phyloP scores from a whole-genome alignment of 2,113 vertebrate genomes.

The Fregetta grallaria region DNA sequence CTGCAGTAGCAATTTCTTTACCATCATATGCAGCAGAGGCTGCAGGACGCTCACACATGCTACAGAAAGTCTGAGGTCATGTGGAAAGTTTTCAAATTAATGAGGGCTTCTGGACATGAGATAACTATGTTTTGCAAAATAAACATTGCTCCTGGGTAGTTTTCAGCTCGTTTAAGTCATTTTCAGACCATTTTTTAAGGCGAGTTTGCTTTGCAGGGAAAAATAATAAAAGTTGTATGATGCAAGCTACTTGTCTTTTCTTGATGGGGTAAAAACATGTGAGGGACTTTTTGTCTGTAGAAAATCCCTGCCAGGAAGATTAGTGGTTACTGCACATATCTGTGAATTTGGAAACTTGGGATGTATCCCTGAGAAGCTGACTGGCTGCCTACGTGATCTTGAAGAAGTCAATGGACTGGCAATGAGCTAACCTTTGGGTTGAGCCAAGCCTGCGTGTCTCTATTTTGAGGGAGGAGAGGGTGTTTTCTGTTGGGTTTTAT shows the following conservation, averaged over 20 bases:
- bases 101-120: background rate
- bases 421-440: background rate
- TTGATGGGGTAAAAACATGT: background rate
- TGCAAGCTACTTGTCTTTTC: background rate
- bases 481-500: background rate
- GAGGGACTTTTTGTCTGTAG: background rate
- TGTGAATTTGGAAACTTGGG: background rate
- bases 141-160: background rate
- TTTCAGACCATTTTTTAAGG: background rate
- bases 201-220: background rate
- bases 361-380: background rate
- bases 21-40: background rate
- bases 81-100: background rate
- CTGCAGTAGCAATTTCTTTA: background rate
- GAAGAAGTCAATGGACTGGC: background rate
- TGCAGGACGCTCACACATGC: background rate
- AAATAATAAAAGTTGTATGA: background rate
- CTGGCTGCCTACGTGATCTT: background rate
- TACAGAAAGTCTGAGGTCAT: slow-evolving; percentile 40
- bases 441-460: background rate
- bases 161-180: slow-evolving; percentile 11
- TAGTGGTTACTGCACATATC: background rate
- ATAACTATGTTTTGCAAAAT: slow-evolving; percentile 20
- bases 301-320: background rate
- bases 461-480: background rate